Base-by-base conservation (phyloP, 2,888 invertebrate species). In the Drosophila tripunctata region DNA sequence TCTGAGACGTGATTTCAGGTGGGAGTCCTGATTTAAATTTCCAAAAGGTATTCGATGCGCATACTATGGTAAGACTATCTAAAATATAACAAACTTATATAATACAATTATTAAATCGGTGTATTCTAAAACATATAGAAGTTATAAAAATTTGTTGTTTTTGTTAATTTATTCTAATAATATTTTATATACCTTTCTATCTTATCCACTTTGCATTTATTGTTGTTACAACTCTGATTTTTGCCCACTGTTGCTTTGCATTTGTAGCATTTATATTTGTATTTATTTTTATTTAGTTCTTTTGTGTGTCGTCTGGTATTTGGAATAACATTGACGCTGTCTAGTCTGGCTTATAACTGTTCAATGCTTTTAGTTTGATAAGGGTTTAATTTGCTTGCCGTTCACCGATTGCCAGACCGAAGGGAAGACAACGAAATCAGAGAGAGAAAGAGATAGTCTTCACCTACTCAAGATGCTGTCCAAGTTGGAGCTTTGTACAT, bases 351-450 rank as follows among this genome's bases (percentile, higher is more conserved):
- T 79, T 83, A 66, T 61, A 63, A 54, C 63, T 60, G 73, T 69
- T 80, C 87, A 83, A 76, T 79, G 73, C 73, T 65, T 76, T 67
- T 67, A 79, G 70, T 64, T 85, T 83, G 84, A 86, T 76, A 68
- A 63, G 77, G 80, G 80, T 68, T 71, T 73, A 66, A 80, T 83
- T 86, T 56, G 61, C 57, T 65, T 56, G 65, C 54, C 50, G 63
- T 56, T 68, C 51, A 19, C 31, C 31, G 35, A 27, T 33, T 36
- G 17, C 30, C 41, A 35, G n/a, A 33, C 22, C 5, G 6, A 7
- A 14, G 31, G 38, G 7, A 6, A 10, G 19, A 33, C 5, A 8
- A 6, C 14, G 12, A 2, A 3, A 2, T n/a, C 7, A 12, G 19
- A 19, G 4, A 6, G 10, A 12, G 5, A 15, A 14, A 12, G 22